Conservation (phyloP, 2,113 vertebrate species). For the Suricata suricatta region DNA sequence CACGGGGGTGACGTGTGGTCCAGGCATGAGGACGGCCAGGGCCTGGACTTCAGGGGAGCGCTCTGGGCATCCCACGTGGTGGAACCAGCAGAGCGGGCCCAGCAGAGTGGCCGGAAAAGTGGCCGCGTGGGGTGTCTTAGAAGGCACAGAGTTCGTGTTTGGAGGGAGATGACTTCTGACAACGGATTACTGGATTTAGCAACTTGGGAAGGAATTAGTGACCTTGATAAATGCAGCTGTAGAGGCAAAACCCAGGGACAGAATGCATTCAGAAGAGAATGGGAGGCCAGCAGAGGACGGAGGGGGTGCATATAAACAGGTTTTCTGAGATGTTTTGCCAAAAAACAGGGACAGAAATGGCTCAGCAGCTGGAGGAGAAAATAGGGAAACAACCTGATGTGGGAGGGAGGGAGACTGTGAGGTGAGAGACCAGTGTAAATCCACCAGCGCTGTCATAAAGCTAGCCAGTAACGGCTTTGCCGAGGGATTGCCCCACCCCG, state of each 20-base stretch:
- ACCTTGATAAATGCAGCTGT: background rate
- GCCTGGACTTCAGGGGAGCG: background rate
- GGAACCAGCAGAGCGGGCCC: background rate
- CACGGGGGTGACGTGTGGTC: accelerated
- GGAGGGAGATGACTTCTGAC: conserved; percentile 1
- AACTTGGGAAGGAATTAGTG: background rate
- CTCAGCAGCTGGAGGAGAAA: background rate
- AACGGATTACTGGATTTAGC: background rate
- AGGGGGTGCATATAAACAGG: background rate
- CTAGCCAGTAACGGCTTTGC: background rate
- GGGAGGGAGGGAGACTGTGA: background rate
- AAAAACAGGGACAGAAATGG: background rate
- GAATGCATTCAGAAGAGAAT: background rate
- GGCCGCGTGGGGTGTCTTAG: accelerated
- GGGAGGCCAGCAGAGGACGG: background rate
- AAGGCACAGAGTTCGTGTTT: background rate
- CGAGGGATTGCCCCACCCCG: background rate
- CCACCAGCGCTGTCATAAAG: background rate
- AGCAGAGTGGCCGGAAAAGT: background rate
- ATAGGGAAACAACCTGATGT: background rate
- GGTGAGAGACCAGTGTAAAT: background rate
- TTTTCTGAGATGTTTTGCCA: background rate
- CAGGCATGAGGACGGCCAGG: accelerated
- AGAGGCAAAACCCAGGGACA: background rate
- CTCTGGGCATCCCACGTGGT: background rate